Base-by-base conservation (phyloP, 2,888 invertebrate genomes). In the Hemithea aestivaria region DNA sequence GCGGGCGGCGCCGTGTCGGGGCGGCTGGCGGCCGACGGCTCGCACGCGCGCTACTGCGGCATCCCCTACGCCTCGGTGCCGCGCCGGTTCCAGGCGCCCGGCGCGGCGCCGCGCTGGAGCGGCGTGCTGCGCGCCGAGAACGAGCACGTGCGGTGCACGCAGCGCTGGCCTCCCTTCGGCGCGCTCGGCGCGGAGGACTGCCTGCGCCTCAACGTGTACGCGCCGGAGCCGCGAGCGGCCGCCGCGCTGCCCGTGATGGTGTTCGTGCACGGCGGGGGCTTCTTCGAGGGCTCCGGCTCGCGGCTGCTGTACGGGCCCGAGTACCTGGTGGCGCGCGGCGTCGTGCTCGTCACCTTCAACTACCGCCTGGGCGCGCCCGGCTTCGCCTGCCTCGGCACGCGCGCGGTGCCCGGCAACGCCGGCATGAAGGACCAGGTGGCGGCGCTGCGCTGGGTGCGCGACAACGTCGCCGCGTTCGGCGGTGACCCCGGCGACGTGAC, bases 131-230 rank as follows among this genome's bases (percentile, higher is more conserved):
- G 10, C 10, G 25, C 25, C 6, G 25, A 10, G 25, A 10, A 25
- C 24, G 22, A 29, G 40, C 7, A 26, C 32, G 20, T 25, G 40
- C 23, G 46, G 35, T 22, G 43, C 11, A 21, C 23, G 40, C 39
- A 26, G 32, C n/a, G n/a, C n/a, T n/a, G n/a, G n/a, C n/a, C n/a
- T n/a, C n/a, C n/a, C n/a, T n/a, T n/a, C n/a, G n/a, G n/a, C 7
- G 85, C 89, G 22, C 65, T 76, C 24, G 90, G 90, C 35, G 87
- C 82, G 51, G 90, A 91, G 58, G 91, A 91, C 62, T 93, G 93
- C 47, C 87, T 93, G 2, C 91, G 90, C 58, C 73, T 93, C 10
- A 94, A 93, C 63, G 90, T 93, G 0, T 93, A 91, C 66, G 88
- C 90, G 5, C 73, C 65, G 47, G 56, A 51, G 10, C 41, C 75